Base-by-base conservation (phyloP, 2,888 invertebrate genomes). In the Liopterus haemorrhoidalis region DNA sequence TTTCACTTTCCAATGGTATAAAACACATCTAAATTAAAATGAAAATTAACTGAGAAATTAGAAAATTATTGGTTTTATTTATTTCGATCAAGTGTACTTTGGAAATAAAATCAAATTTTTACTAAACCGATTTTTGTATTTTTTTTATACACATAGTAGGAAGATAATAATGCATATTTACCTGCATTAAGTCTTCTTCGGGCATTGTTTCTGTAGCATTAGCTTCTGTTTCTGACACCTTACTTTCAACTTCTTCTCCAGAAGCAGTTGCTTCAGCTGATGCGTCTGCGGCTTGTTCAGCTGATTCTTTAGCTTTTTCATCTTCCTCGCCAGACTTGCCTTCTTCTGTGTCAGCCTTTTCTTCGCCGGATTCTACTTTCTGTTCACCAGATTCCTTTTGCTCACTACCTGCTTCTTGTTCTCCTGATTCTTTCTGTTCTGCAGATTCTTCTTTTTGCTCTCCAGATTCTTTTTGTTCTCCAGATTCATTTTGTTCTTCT, bases 131-230 rank as follows among this genome's bases (percentile, higher is more conserved):
- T n/a, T n/a, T n/a, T n/a, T n/a, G n/a, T n/a, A n/a, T n/a, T n/a
- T n/a, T n/a, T n/a, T n/a, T n/a, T n/a, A n/a, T n/a, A n/a, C n/a
- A n/a, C n/a, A n/a, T n/a, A n/a, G n/a, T n/a, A n/a, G n/a, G n/a
- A n/a, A n/a, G n/a, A n/a, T n/a, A n/a, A 2, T 28, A 19, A n/a
- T 36, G 20, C 11, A 14, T 27, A 53, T 52, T 36, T 42, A 32
- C n/a, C n/a, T n/a, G n/a, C n/a, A n/a, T n/a, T 37, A 76, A 59
- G 46, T 76, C 75, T 60, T 75, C 75, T 50, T 73, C 74, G 19
- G 71, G 70, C 1, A 67, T 46, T 32, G 28, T 41, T 47, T 38
- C 47, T 12, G 22, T 22, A 20, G 30, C 25, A 14, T n/a, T 40
- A 43, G 19, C 41, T 35, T 49, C 36, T 21, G 42, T 43, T 5